Evolutionary conservation across 2,888 invertebrate species (phyloP).

Genomic region (Lasioglossum figueresi): DNA sequence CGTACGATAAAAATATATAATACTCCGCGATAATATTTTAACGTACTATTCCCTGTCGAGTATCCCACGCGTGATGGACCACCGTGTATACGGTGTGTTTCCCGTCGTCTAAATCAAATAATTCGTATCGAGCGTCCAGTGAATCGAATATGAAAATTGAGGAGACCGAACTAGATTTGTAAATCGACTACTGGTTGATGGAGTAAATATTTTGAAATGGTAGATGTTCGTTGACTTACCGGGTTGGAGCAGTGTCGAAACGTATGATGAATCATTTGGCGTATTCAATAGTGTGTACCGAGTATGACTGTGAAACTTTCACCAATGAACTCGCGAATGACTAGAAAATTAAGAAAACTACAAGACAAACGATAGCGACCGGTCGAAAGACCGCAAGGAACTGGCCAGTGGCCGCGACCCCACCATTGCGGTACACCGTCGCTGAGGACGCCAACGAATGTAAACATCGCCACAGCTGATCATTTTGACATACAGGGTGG

Average conservation of each 20-base stretch:
- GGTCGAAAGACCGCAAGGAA: slow-evolving; percentile 73
- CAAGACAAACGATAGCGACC: slow-evolving; percentile 58
- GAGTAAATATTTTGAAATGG: background rate
- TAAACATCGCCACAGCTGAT: slow-evolving; percentile 78
- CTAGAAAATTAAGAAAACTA: slow-evolving; percentile 34
- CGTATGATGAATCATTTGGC: slow-evolving; percentile 46
- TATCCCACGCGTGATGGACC: background rate
- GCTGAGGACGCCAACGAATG: slow-evolving; percentile 70
- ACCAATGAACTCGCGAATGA: slow-evolving; percentile 38
- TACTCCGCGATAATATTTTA: background rate
- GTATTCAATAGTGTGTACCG: slow-evolving; percentile 25
- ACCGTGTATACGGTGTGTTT: slow-evolving; percentile 1
- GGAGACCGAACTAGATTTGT: background rate
- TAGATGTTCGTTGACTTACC: slow-evolving; percentile 42
- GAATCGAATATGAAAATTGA: background rate
- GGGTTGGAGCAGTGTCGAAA: slow-evolving; percentile 15
- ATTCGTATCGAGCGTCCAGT: background rate
- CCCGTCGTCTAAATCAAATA: background rate
- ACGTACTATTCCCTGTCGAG: background rate
- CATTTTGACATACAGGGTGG: slow-evolving; percentile 32
- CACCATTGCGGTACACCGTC: slow-evolving; percentile 63
- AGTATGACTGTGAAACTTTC: slow-evolving; percentile 35
- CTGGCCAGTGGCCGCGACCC: slow-evolving; percentile 72
- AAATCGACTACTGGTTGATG: background rate
- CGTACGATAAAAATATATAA: background rate